Base-by-base conservation (phyloP, 2,797 vertebrate species). In the Sebastes hopkinsi region DNA sequence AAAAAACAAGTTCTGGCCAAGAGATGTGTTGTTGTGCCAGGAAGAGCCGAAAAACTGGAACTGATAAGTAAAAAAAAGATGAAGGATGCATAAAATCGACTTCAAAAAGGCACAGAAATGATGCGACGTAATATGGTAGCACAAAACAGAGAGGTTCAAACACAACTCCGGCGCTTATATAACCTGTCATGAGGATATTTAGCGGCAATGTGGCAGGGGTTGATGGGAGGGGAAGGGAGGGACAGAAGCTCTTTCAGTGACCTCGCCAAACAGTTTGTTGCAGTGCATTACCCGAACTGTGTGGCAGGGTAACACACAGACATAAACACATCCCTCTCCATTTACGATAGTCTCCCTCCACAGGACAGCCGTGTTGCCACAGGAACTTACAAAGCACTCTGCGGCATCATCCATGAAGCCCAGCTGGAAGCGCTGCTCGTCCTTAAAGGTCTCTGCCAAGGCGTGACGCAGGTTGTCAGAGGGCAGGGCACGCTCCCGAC, bases 321-420 rank as follows among this genome's bases (percentile, higher is more conserved):
- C 52, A 89, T 16, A 77, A 67, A 83, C 59, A 87, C 65, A 81
- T 13, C 61, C 65, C 75, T 78, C 72, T 38, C 69, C 10, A 16
- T 50, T 20, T 69, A 58, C n/a, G 1, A 84, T 13, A 6, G 60
- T 52, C 67, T 69, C 82, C 58, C 42, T 75, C 80, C 79, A 77
- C 18, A 42, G 42, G 83, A 82, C 72, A 55, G 72, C 77, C 18
- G 32, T 46, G 88, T 92, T 91, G 79, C 91, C 87, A 87, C 77
- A 72, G 79, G 85, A 87, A 97, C 99, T 96, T 91, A 99, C 99
- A 91, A 99, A 99, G 93, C 99, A 99, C 89, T 99, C 99, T 3
- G 99, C 99, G 27, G 99, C 99, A 79, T 99, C 99, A 46, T 99
- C 98, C 99, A 99, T 99, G 77, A 97, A 96, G 61, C 99, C 99